These are phyloP conservation scores for Campylorhamphus procurvoides DNA, from an alignment of 2,113 vertebrate genomes.

Conservation along the genomic window DNA sequence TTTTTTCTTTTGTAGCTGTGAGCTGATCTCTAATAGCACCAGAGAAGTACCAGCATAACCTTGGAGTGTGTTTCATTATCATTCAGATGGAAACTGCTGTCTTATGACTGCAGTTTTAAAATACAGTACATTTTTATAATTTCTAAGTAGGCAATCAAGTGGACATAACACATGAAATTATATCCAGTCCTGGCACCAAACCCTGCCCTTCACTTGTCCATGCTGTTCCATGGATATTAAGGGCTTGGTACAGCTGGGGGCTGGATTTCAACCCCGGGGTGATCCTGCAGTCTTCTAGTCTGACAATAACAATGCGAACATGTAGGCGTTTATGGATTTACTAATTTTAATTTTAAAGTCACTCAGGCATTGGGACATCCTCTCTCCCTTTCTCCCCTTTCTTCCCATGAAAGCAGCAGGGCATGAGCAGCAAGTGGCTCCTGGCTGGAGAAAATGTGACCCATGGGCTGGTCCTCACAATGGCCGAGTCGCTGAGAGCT, in stretches of 20 bases:
- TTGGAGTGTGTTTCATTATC: conserved; percentile 67
- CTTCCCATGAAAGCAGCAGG: neutral
- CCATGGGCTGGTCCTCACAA: neutral
- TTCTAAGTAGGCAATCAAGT: conserved; percentile 55
- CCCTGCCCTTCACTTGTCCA: neutral
- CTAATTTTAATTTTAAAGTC: neutral
- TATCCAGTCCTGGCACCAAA: conserved; percentile 9
- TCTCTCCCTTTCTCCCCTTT: neutral
- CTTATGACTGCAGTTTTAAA: conserved; percentile 46
- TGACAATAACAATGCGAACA: neutral
- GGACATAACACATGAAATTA: conserved; percentile 49
- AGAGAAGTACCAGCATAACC: conserved; percentile 49
- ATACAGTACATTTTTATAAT: conserved; percentile 52
- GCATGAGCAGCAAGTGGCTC: neutral
- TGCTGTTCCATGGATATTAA: neutral
- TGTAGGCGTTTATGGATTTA: neutral
- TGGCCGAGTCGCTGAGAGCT: neutral
- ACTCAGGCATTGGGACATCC: neutral
- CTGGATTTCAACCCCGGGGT: neutral
- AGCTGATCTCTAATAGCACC: conserved; percentile 64
- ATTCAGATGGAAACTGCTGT: conserved; percentile 30
- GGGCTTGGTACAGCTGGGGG: neutral
- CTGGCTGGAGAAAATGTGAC: neutral
- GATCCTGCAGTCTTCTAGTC: neutral
- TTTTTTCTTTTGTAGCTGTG: conserved; percentile 60